Evolutionary conservation across 1,140 invertebrate genomes (phyloP).

Genomic region (Brachystomella parvula): DNA sequence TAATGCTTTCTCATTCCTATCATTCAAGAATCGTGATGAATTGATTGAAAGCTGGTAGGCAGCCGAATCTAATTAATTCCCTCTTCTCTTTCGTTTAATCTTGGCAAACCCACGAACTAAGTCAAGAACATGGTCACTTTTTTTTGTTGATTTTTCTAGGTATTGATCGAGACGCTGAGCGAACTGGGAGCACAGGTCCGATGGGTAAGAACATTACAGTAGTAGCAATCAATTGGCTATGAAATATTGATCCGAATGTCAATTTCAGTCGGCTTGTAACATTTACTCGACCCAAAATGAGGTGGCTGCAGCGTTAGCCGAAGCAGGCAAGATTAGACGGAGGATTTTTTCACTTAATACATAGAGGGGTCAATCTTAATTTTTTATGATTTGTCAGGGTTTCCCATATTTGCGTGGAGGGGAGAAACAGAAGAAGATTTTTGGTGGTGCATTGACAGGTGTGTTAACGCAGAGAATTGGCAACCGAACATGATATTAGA

Average conservation of each 20-base stretch:
- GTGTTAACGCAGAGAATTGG: conserved; percentile 84
- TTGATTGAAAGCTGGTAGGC: no score
- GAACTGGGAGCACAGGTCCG: conserved; percentile 81
- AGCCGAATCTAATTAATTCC: not conserved
- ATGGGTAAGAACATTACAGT: no score
- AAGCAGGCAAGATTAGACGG: conserved; percentile 53
- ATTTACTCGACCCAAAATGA: conserved; percentile 99
- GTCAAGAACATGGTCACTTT: not conserved
- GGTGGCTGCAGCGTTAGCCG: conserved; percentile 90
- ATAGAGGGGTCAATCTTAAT: not conserved
- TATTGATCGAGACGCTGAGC: conserved; percentile 82
- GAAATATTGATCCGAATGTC: no score
- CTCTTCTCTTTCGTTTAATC: not conserved
- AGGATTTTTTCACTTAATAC: conserved; percentile 6
- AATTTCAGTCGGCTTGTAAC: conserved; percentile 81
- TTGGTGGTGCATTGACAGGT: conserved; percentile 98
- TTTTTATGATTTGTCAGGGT: conserved; percentile 46
- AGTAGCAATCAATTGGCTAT: no score
- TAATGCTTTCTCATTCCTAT: no score
- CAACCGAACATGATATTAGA: conserved; percentile 98
- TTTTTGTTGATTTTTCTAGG: conserved; percentile 43
- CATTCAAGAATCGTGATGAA: no score
- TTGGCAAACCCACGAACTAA: not conserved
- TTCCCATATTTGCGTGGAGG: conserved; percentile 88
- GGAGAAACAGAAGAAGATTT: conserved; percentile 95